Conservation (phyloP, 2,797 vertebrate genomes). For the Hephaestus fuliginosus region DNA sequence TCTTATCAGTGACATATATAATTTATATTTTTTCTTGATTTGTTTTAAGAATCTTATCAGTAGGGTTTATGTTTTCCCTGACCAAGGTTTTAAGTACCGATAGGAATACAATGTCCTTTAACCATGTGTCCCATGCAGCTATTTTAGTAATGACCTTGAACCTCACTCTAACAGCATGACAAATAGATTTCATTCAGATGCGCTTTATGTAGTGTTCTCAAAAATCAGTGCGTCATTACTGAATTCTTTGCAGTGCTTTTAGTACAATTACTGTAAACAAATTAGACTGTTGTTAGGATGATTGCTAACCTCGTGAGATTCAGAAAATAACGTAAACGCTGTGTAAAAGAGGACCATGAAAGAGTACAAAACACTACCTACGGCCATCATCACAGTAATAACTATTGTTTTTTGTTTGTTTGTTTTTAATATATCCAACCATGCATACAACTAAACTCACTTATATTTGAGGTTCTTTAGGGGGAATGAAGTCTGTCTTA, state of each 20-base stretch:
- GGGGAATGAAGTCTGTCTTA: too few species aligned
- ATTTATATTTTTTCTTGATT: conserved; percentile 1
- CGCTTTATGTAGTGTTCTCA: neutral
- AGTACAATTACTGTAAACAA: conserved; percentile 3
- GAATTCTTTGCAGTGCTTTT: conserved; percentile 6
- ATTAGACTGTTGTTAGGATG: neutral
- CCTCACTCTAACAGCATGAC: neutral
- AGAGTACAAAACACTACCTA: neutral
- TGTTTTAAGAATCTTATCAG: conserved; percentile 27
- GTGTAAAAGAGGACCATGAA: neutral
- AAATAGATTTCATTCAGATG: neutral
- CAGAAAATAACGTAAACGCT: neutral
- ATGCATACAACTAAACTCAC: neutral
- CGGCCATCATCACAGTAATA: neutral
- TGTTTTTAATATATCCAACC: neutral
- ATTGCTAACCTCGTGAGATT: neutral
- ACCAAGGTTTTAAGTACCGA: neutral
- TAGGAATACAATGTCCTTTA: neutral
- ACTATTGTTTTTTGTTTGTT: neutral
- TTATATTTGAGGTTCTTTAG: neutral
- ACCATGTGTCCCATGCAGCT: neutral
- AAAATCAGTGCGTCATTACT: neutral
- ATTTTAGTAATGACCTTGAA: conserved; percentile 2
- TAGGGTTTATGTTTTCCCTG: conserved; percentile 11
- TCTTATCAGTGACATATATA: conserved; percentile 14